Evolutionary conservation across 2,888 invertebrate genomes (phyloP), one percentile per base, ranked within the genome.

Genomic region (Osedax fenrisi): DNA sequence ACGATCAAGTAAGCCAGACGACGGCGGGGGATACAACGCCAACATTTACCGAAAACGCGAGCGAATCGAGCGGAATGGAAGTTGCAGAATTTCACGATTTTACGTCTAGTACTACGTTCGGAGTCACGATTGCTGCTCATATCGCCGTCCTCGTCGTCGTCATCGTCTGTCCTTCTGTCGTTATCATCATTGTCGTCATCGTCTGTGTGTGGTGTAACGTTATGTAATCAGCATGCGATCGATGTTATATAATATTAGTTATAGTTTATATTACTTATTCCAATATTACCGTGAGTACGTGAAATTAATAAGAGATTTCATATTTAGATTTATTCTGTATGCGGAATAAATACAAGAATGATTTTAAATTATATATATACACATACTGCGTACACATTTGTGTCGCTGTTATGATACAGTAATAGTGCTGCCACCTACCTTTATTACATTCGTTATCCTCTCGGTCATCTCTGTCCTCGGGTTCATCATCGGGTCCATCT

Each of bases 101-200:
- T 41, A 5, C 10, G 10, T 17, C 41, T 5, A 17, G 10, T 5
- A 5, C 17, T 41, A 5, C 41, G 5, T 41, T 17, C 10, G 17
- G 10, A 10, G 41, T 41, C 41, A 5, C 41, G 41, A 5, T 5
- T 5, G 17, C 10, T 10, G 17, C 41, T 41, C 41, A 41, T 41
- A 17, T 41, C 41, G 10, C 5, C 10, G 17, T 41, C 10, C 10
- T 41, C 41, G 17, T 41, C 41, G 5, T 17, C 17, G 10, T 41
- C 41, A 17, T 10, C 41, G 41, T 17, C 10, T 5, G 41, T 41
- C 5, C 17, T 41, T 5, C 17, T 17, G 41, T 41, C 79, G 89
- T 86, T 41, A 41, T 41, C 41, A 17, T 5, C 5, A 17, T 41
- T 17, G 17, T 41, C 41, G 5, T 5, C 10, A 41, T 41, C 5